A percentile compares a stretch with the other conserved stretches of the same genome.
Evolutionary conservation across 1,140 invertebrate genomes (phyloP).

Genomic region (Heliconius congener): DNA sequence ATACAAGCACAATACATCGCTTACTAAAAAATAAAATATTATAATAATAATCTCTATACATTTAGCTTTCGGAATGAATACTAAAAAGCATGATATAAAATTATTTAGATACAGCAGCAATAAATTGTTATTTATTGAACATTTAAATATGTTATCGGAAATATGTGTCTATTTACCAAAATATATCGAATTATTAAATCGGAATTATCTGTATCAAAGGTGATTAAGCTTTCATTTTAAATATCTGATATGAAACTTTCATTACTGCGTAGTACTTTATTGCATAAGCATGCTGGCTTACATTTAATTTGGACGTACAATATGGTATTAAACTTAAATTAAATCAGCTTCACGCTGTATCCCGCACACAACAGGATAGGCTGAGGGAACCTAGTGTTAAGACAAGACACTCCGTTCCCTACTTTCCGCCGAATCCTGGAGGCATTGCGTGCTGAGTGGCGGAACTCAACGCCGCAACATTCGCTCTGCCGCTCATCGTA

Average conservation of each 20-base stretch:
- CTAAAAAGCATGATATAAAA: not conserved
- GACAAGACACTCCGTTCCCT: too few species aligned
- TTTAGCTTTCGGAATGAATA: not conserved
- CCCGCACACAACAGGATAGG: too few species aligned
- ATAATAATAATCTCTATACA: not conserved
- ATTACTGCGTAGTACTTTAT: too few species aligned
- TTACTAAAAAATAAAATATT: not conserved
- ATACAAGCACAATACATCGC: not conserved
- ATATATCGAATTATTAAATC: not conserved
- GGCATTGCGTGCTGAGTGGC: too few species aligned
- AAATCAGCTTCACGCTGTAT: too few species aligned
- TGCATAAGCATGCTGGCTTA: too few species aligned
- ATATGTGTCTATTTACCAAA: not conserved
- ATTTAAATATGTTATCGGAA: slow-evolving; percentile 7
- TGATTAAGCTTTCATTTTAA: not conserved
- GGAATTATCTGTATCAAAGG: not conserved
- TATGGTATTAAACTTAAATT: too few species aligned
- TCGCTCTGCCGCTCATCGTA: too few species aligned
- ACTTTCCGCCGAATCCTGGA: too few species aligned
- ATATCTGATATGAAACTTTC: not conserved
- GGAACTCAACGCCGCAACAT: too few species aligned
- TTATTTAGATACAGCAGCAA: not conserved
- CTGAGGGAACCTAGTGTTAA: too few species aligned
- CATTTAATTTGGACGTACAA: too few species aligned
- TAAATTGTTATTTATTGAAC: slow-evolving; percentile 4